Percentiles rank a stretch among this genome's conserved stretches.
These are phyloP conservation scores for Menidia menidia DNA, from an alignment of 2,797 vertebrate genomes.

Conservation along the genomic window DNA sequence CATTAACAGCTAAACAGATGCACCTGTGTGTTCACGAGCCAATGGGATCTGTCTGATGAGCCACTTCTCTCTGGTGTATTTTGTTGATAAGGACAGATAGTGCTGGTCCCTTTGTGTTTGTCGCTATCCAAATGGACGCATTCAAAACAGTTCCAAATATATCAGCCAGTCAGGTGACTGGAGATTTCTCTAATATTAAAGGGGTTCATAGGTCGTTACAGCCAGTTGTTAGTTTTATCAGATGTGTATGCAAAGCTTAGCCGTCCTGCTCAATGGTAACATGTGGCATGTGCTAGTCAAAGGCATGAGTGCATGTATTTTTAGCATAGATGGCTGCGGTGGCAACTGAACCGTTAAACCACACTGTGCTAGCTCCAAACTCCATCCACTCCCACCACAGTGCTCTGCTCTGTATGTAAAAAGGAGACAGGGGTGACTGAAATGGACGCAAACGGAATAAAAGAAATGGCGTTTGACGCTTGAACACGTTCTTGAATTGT, in stretches of 20 bases:
- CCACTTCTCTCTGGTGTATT: constrained; percentile 21
- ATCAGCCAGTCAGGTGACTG: background rate
- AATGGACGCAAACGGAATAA: background rate
- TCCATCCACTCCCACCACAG: constrained; percentile 10
- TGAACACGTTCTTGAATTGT: background rate
- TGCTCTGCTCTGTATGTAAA: background rate
- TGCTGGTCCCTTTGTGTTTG: constrained; percentile 8
- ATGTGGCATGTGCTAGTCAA: constrained; percentile 39
- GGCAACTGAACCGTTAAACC: constrained; percentile 56
- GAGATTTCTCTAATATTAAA: constrained; percentile 17
- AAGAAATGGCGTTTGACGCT: background rate
- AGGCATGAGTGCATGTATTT: constrained; percentile 52
- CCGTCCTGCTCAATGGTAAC: constrained; percentile 18
- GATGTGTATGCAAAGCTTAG: constrained; percentile 42
- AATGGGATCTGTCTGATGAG: constrained; percentile 10
- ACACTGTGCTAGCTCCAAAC: constrained; percentile 14
- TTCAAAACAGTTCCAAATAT: constrained; percentile 56
- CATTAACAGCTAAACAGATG: constrained; percentile 20
- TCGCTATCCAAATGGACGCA: constrained; percentile 40
- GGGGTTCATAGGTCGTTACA: constrained; percentile 10
- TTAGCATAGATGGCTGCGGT: constrained; percentile 48
- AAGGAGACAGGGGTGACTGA: background rate
- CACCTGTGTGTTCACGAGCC: background rate
- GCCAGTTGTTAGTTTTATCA: constrained; percentile 29
- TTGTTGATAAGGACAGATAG: constrained; percentile 1